These are phyloP conservation scores for Neopelma chrysocephalum DNA, from an alignment of 2,797 vertebrate species.

Conservation along the genomic window DNA sequence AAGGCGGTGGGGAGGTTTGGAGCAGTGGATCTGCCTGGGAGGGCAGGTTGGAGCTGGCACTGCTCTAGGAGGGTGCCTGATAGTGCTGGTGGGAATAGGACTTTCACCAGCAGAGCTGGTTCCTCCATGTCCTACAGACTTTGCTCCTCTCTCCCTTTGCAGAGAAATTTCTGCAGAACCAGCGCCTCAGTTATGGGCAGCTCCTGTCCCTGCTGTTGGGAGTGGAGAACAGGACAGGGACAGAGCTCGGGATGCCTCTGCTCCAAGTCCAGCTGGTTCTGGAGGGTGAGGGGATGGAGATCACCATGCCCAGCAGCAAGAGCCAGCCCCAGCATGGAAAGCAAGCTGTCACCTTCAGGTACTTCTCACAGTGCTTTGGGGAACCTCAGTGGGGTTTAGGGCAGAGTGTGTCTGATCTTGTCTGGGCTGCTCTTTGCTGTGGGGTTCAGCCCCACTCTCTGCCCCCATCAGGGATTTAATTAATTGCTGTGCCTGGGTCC, in stretches of 20 bases:
- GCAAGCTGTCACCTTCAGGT: constrained; percentile 82
- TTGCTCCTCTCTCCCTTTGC: not conserved
- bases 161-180: constrained; percentile 88
- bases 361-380: fast-evolving
- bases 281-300: constrained; percentile 78
- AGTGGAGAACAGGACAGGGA: constrained; percentile 28
- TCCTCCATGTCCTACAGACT: not conserved
- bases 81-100: not conserved
- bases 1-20: fast-evolving
- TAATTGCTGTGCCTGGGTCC: fast-evolving
- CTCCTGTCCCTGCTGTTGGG: constrained; percentile 81
- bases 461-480: fast-evolving
- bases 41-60: not conserved
- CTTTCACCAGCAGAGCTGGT: not conserved
- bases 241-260: constrained; percentile 29
- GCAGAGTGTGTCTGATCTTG: not conserved
- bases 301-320: constrained; percentile 48
- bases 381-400: not conserved
- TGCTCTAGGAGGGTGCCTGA: not conserved
- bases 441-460: not conserved
- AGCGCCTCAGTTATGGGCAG: constrained; percentile 85
- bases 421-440: not conserved
- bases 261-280: constrained; percentile 76
- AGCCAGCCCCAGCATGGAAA: not conserved
- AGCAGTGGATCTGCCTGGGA: fast-evolving